Evolutionary conservation across 2,888 invertebrate genomes (phyloP).

Genomic region (Antitype chi): DNA sequence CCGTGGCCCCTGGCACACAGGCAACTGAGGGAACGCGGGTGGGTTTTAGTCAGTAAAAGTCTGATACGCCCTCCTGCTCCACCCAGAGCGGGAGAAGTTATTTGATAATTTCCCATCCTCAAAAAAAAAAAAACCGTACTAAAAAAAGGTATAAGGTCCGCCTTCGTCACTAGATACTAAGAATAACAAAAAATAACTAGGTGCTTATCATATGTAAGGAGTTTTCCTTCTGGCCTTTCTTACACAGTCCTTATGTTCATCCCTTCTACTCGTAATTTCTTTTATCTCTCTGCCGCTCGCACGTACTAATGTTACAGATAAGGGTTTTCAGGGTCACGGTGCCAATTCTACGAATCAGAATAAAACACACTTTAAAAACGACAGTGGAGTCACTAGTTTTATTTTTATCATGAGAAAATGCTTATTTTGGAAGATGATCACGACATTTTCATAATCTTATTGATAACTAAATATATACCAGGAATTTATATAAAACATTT

Average conservation of each 20-base stretch:
- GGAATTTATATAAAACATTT: no score
- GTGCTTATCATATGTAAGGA: not conserved
- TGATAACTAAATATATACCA: not conserved
- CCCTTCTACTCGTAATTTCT: conserved; percentile 63
- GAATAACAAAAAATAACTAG: no score
- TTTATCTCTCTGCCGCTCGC: conserved; percentile 57
- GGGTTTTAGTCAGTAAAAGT: no score
- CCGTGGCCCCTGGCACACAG: no score
- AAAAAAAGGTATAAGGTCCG: no score
- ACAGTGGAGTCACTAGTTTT: not conserved
- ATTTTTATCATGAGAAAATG: conserved; percentile 5
- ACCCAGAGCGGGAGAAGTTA: no score
- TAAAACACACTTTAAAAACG: conserved; percentile 26
- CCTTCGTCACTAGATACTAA: no score
- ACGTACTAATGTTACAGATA: conserved; percentile 47
- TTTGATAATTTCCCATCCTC: no score
- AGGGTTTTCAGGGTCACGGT: conserved; percentile 16
- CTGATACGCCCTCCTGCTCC: no score
- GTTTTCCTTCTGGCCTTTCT: conserved; percentile 32
- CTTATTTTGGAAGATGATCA: conserved; percentile 22
- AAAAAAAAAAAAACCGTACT: no score
- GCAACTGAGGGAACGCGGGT: no score
- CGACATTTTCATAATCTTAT: not conserved
- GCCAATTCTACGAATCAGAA: conserved; percentile 38
- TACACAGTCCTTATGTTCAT: conserved; percentile 43